Conservation (phyloP, 2,888 invertebrate species). For the Stenurella melanura region DNA sequence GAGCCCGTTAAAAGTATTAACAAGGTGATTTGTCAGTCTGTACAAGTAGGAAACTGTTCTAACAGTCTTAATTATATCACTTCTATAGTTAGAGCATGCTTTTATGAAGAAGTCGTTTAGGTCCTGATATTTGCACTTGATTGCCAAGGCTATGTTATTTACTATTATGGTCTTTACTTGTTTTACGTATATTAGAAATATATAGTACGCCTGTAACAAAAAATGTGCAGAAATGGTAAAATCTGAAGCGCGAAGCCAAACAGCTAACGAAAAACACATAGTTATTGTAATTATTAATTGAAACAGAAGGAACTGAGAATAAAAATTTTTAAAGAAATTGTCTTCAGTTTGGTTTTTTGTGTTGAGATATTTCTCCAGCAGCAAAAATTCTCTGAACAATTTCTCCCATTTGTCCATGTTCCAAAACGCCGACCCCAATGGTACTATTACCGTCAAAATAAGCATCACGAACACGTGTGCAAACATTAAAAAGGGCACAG, state of each 20-base stretch:
- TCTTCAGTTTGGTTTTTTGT: not conserved
- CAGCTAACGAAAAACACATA: not conserved
- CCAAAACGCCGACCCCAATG: constrained; percentile 15
- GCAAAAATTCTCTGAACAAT: not conserved
- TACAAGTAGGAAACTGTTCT: not conserved
- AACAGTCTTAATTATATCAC: not conserved
- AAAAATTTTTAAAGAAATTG: not conserved
- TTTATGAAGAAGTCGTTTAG: not conserved
- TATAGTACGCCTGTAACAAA: not conserved
- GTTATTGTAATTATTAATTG: not conserved
- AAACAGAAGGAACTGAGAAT: not conserved
- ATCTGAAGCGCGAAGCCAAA: not conserved
- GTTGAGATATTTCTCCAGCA: constrained; percentile 3
- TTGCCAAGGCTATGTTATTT: not conserved
- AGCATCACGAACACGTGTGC: not conserved
- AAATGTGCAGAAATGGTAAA: not conserved
- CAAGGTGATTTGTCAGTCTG: not conserved
- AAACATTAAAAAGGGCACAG: not conserved
- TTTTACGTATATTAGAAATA: not conserved
- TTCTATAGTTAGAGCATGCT: not conserved
- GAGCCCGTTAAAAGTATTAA: constrained; percentile 10
- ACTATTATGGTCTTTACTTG: not conserved
- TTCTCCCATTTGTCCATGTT: not conserved
- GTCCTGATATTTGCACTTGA: not conserved
- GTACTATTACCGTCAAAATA: not conserved